Evolutionary conservation across 2,888 invertebrate species (phyloP).

Genomic region (Tenthredo livida): DNA sequence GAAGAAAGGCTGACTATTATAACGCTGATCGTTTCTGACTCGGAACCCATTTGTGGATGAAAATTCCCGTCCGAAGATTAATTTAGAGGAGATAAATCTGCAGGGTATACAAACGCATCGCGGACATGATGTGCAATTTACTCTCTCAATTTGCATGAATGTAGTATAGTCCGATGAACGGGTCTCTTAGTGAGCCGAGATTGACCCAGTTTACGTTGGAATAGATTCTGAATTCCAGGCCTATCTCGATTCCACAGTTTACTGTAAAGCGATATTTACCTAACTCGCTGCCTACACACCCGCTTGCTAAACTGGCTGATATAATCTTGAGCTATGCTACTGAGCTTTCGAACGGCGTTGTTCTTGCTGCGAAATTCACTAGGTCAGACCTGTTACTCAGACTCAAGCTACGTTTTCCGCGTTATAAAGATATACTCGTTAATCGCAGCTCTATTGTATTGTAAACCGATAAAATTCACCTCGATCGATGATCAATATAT

Average conservation of each 20-base stretch:
- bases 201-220: constrained; percentile 24
- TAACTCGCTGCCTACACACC: neutral
- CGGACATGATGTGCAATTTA: neutral
- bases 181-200: constrained; percentile 19
- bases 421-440: constrained; percentile 1
- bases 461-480: no score
- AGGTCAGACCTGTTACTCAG: neutral
- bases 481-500: no score
- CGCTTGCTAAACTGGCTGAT: constrained; percentile 2
- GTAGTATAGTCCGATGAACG: constrained; percentile 5
- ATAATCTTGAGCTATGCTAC: constrained; percentile 26
- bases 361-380: neutral
- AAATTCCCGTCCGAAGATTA: neutral
- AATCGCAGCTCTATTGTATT: neutral
- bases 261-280: constrained; percentile 36
- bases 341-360: neutral
- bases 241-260: constrained; percentile 20
- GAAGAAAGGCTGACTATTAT: neutral
- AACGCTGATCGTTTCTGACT: no score
- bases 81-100: neutral
- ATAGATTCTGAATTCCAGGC: constrained; percentile 29
- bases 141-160: constrained; percentile 8
- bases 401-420: neutral
- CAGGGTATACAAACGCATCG: neutral
- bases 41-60: neutral